Evolutionary conservation across 2,888 invertebrate genomes (phyloP).

Genomic region (Tipula lateralis): DNA sequence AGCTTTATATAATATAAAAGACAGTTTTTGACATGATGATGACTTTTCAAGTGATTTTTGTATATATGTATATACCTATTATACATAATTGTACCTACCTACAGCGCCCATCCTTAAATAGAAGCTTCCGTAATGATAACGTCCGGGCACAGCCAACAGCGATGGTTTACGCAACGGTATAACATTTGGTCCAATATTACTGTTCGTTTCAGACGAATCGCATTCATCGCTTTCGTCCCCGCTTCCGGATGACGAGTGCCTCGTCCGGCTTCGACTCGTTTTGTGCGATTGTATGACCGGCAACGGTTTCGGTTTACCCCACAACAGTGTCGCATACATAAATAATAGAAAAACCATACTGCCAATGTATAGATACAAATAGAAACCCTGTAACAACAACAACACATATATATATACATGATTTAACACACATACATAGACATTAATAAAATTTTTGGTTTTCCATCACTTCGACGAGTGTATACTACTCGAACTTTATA

Average conservation of each 20-base stretch:
- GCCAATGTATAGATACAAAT: conserved; percentile 79
- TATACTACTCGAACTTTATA: no score
- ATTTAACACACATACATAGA: background rate
- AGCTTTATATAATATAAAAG: background rate
- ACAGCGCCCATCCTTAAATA: conserved; percentile 91
- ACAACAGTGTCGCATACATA: conserved; percentile 74
- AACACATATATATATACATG: no score
- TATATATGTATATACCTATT: background rate
- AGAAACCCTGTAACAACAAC: conserved; percentile 61
- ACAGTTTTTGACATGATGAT: background rate
- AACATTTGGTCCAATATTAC: conserved; percentile 41
- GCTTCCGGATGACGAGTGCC: conserved; percentile 53
- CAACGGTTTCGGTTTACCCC: conserved; percentile 57
- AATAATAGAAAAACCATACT: conserved; percentile 80
- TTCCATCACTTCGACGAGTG: background rate
- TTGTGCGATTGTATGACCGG: conserved; percentile 41
- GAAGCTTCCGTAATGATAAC: conserved; percentile 85
- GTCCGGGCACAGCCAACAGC: conserved; percentile 50
- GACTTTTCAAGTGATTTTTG: background rate
- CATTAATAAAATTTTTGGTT: background rate
- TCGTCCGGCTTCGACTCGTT: conserved; percentile 33
- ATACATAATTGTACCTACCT: conserved; percentile 53
- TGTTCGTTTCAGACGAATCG: conserved; percentile 43
- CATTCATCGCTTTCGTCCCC: conserved; percentile 55
- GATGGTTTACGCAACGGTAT: conserved; percentile 52